phyloP scores from a whole-genome alignment of 1,140 invertebrate species.

The Polyergus mexicanus region DNA sequence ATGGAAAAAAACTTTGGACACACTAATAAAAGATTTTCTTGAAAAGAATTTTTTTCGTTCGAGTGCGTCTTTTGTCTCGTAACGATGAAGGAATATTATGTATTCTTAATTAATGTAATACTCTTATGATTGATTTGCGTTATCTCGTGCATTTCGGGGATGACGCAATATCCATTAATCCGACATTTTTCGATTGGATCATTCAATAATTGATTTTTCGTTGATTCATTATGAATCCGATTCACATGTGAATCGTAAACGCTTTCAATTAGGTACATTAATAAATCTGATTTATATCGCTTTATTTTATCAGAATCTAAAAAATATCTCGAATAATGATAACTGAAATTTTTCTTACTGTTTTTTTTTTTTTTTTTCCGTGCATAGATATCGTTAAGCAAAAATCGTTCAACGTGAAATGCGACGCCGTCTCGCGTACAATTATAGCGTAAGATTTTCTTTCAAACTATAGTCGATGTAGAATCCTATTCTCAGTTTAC shows the following conservation, averaged over 20 bases:
- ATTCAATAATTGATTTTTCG: background rate
- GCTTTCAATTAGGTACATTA: background rate
- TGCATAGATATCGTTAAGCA: background rate
- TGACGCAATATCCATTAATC: background rate
- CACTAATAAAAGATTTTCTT: background rate
- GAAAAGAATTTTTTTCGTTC: background rate
- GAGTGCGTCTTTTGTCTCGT: background rate
- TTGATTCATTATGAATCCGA: conserved; percentile 22
- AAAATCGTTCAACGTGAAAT: background rate
- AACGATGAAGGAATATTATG: background rate
- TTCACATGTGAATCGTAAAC: conserved; percentile 7
- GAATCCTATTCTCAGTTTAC: conserved; percentile 55
- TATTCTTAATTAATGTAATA: background rate
- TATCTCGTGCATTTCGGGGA: conserved; percentile 9
- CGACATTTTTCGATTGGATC: background rate
- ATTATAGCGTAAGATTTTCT: conserved; percentile 61
- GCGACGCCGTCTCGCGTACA: conserved; percentile 42
- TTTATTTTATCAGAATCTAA: background rate
- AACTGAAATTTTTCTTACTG: background rate
- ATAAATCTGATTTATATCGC: too few relatives aligned
- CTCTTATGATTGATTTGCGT: background rate
- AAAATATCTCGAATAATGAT: background rate
- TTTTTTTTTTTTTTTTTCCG: background rate
- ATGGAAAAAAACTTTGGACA: background rate
- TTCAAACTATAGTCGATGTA: conserved; percentile 34